Percentiles rank a stretch among this genome's conserved stretches.
Conservation (phyloP, 2,888 invertebrate genomes). For the Pseudococcus viburni region DNA sequence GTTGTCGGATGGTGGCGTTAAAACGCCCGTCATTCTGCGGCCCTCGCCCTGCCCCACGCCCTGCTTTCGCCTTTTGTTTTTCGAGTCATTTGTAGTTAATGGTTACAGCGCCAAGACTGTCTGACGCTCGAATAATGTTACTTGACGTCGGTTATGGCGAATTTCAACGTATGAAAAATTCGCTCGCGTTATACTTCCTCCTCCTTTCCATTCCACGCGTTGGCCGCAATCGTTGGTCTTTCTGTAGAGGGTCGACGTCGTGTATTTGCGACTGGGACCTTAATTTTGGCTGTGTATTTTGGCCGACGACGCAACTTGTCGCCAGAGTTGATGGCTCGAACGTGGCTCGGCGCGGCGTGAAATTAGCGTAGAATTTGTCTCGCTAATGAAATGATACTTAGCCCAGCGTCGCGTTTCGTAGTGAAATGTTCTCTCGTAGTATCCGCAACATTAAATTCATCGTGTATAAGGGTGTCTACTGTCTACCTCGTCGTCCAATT, state of each 20-base stretch:
- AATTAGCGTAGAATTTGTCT: conserved; percentile 44
- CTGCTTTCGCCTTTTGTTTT: conserved; percentile 15
- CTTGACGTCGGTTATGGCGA: conserved; percentile 27
- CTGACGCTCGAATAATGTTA: conserved; percentile 44
- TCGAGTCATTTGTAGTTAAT: conserved; percentile 45
- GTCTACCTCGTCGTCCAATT: too few relatives aligned
- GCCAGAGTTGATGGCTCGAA: conserved; percentile 18
- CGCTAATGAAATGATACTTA: background rate
- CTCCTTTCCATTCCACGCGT: background rate
- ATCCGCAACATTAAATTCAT: conserved; percentile 9
- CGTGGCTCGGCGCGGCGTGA: background rate
- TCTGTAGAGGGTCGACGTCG: background rate
- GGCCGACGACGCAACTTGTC: conserved; percentile 12
- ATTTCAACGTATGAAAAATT: conserved; percentile 22
- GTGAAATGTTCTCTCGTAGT: background rate
- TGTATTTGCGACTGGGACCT: background rate
- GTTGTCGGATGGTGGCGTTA: conserved; percentile 35
- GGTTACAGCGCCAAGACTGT: conserved; percentile 49
- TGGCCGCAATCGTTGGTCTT: background rate
- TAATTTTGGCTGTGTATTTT: background rate
- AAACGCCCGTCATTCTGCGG: background rate
- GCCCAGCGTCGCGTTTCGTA: background rate
- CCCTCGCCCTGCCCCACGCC: background rate
- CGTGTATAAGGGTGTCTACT: background rate
- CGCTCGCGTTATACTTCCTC: background rate